These are phyloP conservation scores for Raja brachyura DNA, from an alignment of 2,113 vertebrate genomes.

Conservation along the genomic window DNA sequence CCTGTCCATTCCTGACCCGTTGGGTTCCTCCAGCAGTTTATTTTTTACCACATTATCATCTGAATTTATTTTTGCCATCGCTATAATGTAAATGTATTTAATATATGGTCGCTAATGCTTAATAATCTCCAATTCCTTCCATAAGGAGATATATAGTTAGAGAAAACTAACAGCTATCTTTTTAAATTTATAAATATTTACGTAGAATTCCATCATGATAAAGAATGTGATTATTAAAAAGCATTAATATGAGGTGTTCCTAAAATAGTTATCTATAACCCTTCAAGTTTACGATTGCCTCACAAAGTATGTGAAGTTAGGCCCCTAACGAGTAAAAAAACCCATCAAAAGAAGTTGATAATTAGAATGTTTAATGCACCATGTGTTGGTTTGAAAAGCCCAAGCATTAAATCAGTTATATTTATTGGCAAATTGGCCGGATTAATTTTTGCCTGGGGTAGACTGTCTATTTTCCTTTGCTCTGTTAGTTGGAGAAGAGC, in stretches of 20 bases:
- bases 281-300: not conserved
- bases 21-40: no score
- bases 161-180: not conserved
- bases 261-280: not conserved
- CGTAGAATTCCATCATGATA: not conserved
- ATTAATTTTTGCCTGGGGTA: slow-evolving; percentile 66
- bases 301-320: not conserved
- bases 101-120: not conserved
- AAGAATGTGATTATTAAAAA: not conserved
- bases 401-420: slow-evolving; percentile 57
- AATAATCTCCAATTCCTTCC: not conserved
- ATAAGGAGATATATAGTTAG: not conserved
- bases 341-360: slow-evolving; percentile 44
- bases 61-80: not conserved
- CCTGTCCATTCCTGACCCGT: no score
- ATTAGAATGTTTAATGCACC: slow-evolving; percentile 65
- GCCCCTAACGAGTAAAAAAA: not conserved
- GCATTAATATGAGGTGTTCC: not conserved
- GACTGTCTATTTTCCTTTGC: slow-evolving; percentile 69
- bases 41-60: not conserved
- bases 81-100: not conserved
- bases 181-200: slow-evolving; percentile 3
- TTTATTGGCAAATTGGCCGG: slow-evolving; percentile 58
- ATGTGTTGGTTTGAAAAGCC: slow-evolving; percentile 65
- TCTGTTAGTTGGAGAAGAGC: slow-evolving; percentile 80